Base-by-base conservation (phyloP, 2,888 invertebrate genomes). In the Lampropteryx suffumata region DNA sequence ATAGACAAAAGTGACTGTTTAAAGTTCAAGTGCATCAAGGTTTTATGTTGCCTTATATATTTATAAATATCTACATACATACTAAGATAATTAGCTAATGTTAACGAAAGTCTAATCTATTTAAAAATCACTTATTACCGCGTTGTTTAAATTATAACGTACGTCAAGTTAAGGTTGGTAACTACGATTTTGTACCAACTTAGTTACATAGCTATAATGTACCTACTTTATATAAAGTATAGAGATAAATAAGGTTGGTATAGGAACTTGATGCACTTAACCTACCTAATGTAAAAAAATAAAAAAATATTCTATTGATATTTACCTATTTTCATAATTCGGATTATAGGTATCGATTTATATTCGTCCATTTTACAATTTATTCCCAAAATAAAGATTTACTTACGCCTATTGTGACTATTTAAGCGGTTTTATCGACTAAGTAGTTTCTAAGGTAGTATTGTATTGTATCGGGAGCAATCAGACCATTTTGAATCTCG, bases 351-450 rank as follows among this genome's bases (percentile, higher is more conserved):
- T 6, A 76, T 67, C 72, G 71, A 73, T 71, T 62, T 49, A 62
- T 69, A 71, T 78, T 84, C 86, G 88, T 89, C 88, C 89, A 87
- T 76, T 84, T 80, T 82, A 82, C 75, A 79, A 72, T 71, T 67
- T 59, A 32, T 17, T 17, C 2, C 17, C n/a, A n/a, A n/a, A n/a
- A n/a, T 24, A 61, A 61, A 64, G 56, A 67, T 69, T 72, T 66
- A 62, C 72, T 61, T 76, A 67, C 79, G 85, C 83, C 83, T 85
- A 85, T 84, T 73, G 76, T 80, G 74, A 78, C 79, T 72, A 72
- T 49, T 69, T 21, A 40, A 30, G 35, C 24, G 14, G 69, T 79
- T 70, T 75, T 72, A 76, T 71, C 33, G 44, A 24, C 39, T 53
- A 34, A 42, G 42, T 36, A 41, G n/a, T n/a, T n/a, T n/a, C n/a